Conservation (phyloP, 2,797 vertebrate genomes). For the Sardinella longiceps region DNA sequence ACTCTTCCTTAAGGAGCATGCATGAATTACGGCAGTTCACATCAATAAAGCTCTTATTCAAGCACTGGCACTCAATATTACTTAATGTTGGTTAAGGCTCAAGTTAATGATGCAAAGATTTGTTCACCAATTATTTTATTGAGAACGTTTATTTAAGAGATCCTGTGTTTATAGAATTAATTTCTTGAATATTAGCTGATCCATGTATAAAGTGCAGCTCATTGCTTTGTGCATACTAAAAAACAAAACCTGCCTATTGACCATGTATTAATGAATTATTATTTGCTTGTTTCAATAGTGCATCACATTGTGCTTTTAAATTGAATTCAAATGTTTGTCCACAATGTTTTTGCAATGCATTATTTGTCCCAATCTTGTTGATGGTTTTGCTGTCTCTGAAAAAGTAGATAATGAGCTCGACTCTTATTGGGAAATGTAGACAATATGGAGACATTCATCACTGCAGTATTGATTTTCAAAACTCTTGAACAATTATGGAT, state of each 20-base stretch:
- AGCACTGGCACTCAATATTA: background rate
- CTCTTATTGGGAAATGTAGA: background rate
- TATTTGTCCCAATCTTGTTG: background rate
- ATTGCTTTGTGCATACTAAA: too few relatives aligned
- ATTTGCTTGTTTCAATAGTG: background rate
- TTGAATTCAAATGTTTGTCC: background rate
- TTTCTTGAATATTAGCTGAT: background rate
- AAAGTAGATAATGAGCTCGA: conserved; percentile 1
- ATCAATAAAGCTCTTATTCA: background rate
- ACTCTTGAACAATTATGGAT: conserved; percentile 24
- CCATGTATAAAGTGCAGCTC: too few relatives aligned
- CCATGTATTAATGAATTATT: too few relatives aligned
- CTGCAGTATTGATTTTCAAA: conserved; percentile 23
- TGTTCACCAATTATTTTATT: too few relatives aligned
- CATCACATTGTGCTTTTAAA: background rate
- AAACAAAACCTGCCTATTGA: too few relatives aligned
- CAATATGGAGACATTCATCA: conserved; percentile 22
- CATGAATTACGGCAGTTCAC: background rate
- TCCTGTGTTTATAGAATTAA: background rate
- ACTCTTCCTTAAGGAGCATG: background rate
- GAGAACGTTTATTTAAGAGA: background rate
- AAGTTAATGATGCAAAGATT: background rate
- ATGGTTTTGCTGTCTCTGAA: background rate
- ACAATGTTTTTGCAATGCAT: background rate
- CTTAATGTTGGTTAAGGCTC: background rate